Base-by-base conservation (phyloP, 2,113 vertebrate species). In the Porphyrio hochstetteri region DNA sequence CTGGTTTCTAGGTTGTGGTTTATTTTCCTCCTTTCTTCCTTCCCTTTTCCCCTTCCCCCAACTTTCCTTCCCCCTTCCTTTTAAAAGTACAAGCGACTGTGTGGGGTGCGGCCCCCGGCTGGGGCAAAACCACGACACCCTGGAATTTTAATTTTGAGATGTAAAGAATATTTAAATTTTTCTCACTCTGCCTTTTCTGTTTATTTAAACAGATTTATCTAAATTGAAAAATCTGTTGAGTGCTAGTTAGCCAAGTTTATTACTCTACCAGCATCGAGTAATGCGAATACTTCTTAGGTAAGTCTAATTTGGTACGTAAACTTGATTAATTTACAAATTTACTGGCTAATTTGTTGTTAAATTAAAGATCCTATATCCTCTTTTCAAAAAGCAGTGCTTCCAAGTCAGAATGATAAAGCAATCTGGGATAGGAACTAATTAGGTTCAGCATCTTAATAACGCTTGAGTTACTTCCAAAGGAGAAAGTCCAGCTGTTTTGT, bases 341-440 rank as follows among this genome's bases (percentile, higher is more conserved):
- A 85, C 42, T 70, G 31, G 44, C 31, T 90, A 91, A 94, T 94
- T 82, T 91, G 75, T 80, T 55, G 63, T 77, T 95, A 94, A 96
- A 88, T 81, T 93, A 92, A 81, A 88, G 52, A 85, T 75, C 16
- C 50, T 63, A 44, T 29, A 88, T 16, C 25, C 18, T 57, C 31
- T 48, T 70, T 77, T 59, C 52, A 83, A 91, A 94, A 40, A 83
- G 42, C 25, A 65, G 28, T 20, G 55, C 50, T 95, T 92, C 19
- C 44, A 86, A 74, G 52, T 63, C 64, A 93, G 57, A 93, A 92
- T 38, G 61, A 86, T 64, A 91, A 86, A 79, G 74, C 20, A 40
- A 68, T 35, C 48, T 87, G 48, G 10, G 18, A 92, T 57, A 35
- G 46, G 33, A 89, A 25, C 16, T 95, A 92, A 82, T 95, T 68